phyloP scores from a whole-genome alignment of 30 jellyfish, hydroid and myxozoan genomes.

The Cassiopea andromeda region DNA sequence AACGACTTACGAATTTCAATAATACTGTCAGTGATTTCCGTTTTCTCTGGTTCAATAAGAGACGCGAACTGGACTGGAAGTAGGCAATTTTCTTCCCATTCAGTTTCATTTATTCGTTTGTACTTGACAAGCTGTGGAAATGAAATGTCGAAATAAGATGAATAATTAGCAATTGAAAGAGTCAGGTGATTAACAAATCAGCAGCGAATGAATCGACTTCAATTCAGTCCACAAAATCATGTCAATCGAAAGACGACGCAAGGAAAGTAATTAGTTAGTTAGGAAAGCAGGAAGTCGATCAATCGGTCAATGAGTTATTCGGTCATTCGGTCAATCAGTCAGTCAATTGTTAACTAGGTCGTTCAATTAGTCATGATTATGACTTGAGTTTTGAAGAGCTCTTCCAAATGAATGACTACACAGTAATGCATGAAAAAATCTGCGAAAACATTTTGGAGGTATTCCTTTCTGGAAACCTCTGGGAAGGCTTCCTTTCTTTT shows the following conservation, averaged over 20 bases:
- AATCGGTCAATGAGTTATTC: not conserved
- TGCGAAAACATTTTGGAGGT: not conserved
- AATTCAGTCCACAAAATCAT: too few relatives aligned
- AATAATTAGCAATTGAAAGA: too few relatives aligned
- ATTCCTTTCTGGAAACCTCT: not conserved
- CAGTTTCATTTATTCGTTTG: slow-evolving; percentile 48
- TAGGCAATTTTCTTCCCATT: slow-evolving; percentile 65
- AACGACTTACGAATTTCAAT: slow-evolving; percentile 63
- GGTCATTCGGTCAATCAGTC: not conserved
- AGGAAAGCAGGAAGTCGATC: not conserved
- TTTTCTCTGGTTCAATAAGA: slow-evolving; percentile 51
- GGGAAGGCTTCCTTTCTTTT: not conserved
- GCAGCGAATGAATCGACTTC: not conserved
- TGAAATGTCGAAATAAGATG: too few relatives aligned
- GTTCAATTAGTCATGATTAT: not conserved
- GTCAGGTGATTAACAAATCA: not conserved
- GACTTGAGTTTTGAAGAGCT: too few relatives aligned
- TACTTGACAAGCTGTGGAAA: slow-evolving; percentile 55
- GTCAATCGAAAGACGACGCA: not conserved
- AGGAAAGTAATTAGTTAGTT: not conserved
- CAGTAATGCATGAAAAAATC: not conserved
- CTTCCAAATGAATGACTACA: too few relatives aligned
- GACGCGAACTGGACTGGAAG: slow-evolving; percentile 84
- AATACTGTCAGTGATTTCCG: slow-evolving; percentile 42
- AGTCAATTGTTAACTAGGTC: not conserved